A percentile compares a stretch with the other conserved stretches of the same genome.
These are phyloP conservation scores for Drosophila diplacantha DNA, from an alignment of 2,888 invertebrate species.

Conservation along the genomic window DNA sequence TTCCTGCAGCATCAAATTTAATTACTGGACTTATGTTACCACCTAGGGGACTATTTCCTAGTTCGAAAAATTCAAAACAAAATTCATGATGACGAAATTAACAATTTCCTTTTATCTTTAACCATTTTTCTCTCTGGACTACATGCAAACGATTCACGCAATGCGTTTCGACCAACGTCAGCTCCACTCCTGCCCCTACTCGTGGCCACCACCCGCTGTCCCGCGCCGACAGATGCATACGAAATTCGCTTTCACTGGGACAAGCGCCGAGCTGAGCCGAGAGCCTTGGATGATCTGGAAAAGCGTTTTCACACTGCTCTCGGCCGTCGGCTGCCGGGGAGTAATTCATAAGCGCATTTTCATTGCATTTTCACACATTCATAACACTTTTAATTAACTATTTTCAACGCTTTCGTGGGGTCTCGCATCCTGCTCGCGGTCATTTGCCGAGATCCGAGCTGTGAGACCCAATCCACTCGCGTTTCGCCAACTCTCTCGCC, in stretches of 20 bases:
- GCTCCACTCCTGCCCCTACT: not conserved
- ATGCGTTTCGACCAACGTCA: constrained; percentile 40
- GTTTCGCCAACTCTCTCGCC: constrained; percentile 45
- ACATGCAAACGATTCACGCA: constrained; percentile 46
- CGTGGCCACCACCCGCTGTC: constrained; percentile 10
- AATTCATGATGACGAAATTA: not conserved
- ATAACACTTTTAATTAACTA: constrained; percentile 64
- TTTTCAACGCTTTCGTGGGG: constrained; percentile 61
- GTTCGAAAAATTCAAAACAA: not conserved
- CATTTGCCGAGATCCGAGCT: constrained; percentile 41
- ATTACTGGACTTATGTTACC: not conserved
- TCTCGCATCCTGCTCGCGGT: constrained; percentile 51
- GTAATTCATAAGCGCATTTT: constrained; percentile 50
- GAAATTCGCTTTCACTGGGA: constrained; percentile 67
- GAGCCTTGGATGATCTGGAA: constrained; percentile 59
- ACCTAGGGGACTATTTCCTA: not conserved
- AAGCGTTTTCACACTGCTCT: constrained; percentile 57
- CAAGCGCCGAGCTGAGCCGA: constrained; percentile 11
- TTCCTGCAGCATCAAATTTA: not conserved
- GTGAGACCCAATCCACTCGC: constrained; percentile 25
- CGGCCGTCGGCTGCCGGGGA: constrained; percentile 18
- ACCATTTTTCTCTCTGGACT: constrained; percentile 3
- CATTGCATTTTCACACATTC: constrained; percentile 63
- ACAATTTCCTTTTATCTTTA: not conserved
- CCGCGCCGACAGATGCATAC: constrained; percentile 41